phyloP scores from a whole-genome alignment of 2,888 invertebrate species.

The Melanostoma mellinum region DNA sequence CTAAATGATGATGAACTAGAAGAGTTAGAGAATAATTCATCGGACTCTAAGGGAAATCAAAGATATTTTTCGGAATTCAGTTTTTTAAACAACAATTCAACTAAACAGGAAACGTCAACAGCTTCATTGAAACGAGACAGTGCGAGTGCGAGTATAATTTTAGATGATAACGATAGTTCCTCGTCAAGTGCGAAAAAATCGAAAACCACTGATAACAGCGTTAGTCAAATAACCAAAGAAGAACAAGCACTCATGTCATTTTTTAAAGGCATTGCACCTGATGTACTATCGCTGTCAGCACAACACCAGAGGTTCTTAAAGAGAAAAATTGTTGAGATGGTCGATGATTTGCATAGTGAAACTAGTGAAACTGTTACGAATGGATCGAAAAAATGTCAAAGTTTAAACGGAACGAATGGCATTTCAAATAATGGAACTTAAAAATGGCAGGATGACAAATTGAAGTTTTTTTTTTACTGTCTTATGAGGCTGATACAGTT shows the following conservation, averaged over 20 bases:
- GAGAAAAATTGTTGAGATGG: conserved; percentile 66
- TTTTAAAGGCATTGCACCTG: conserved; percentile 71
- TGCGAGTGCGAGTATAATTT: conserved; percentile 28
- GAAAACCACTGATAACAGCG: conserved; percentile 10
- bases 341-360: conserved; percentile 67
- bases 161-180: too few species aligned
- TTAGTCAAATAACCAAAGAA: conserved; percentile 30
- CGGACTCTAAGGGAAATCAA: conserved; percentile 2
- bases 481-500: too few species aligned
- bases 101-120: conserved; percentile 25
- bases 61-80: conserved; percentile 22
- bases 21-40: conserved; percentile 26
- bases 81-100: neutral
- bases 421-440: too few species aligned
- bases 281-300: conserved; percentile 66
- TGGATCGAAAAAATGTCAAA: neutral
- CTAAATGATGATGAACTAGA: conserved; percentile 42
- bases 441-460: too few species aligned
- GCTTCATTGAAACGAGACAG: neutral
- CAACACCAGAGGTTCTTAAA: conserved; percentile 72
- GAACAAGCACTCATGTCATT: conserved; percentile 70
- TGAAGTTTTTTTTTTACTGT: too few species aligned
- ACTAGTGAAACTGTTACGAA: conserved; percentile 11
- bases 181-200: conserved; percentile 19
- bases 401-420: too few species aligned